Conservation (phyloP, 23 tunicate species). For the Ciona savignyi region DNA sequence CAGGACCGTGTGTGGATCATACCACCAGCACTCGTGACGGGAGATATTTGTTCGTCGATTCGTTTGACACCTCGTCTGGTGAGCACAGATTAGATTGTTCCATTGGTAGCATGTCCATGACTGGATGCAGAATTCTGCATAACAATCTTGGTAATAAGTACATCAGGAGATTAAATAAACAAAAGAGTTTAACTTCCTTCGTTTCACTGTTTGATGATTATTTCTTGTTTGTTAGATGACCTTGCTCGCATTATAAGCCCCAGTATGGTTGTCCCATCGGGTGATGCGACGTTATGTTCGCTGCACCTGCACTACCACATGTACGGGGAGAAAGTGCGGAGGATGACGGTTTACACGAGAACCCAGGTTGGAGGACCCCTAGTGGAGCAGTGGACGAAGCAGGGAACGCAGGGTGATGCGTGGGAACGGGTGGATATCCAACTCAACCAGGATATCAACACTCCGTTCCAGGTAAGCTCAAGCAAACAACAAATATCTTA, state of each 20-base stretch:
- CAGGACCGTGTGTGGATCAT: conserved; percentile 96
- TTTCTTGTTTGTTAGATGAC: conserved; percentile 39
- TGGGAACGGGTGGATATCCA: conserved; percentile 75
- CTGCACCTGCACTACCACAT: conserved; percentile 89
- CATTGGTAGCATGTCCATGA: no score
- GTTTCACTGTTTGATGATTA: no score
- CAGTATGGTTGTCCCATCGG: conserved; percentile 8
- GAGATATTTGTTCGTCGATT: conserved; percentile 56
- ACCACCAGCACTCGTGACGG: conserved; percentile 74
- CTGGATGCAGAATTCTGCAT: no score
- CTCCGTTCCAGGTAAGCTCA: conserved; percentile 68
- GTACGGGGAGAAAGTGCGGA: conserved; percentile 60
- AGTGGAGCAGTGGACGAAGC: conserved; percentile 21
- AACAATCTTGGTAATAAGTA: no score
- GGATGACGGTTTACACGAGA: conserved; percentile 41
- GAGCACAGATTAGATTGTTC: no score
- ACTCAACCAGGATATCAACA: conserved; percentile 17
- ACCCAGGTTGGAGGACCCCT: conserved; percentile 72
- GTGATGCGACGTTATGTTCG: conserved; percentile 52
- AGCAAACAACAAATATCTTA: no score
- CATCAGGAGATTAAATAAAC: no score
- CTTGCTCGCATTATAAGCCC: conserved; percentile 72
- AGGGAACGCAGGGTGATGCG: conserved; percentile 43
- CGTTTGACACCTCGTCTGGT: conserved; percentile 15
- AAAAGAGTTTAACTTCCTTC: no score